Conservation (phyloP, 2,888 invertebrate genomes). For the Sinelater perroti region DNA sequence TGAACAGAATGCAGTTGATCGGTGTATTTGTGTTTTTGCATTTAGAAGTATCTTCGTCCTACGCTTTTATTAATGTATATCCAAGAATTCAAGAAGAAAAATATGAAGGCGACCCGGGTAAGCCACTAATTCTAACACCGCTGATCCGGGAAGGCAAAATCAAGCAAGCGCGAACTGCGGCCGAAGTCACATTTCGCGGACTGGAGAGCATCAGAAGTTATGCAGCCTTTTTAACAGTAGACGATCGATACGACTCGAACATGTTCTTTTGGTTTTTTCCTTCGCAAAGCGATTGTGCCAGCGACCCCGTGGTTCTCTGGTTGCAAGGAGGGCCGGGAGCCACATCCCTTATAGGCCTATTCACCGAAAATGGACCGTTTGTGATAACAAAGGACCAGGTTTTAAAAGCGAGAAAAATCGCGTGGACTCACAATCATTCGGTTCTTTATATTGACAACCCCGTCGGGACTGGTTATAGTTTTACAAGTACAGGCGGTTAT, state of each 20-base stretch:
- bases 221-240: conserved; percentile 84
- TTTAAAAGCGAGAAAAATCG: conserved; percentile 70
- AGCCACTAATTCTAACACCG: conserved; percentile 80
- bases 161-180: conserved; percentile 67
- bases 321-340: conserved; percentile 88
- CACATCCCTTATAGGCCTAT: conserved; percentile 80
- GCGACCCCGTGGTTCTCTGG: conserved; percentile 82
- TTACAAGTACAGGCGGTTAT: conserved; percentile 82
- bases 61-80: conserved; percentile 41
- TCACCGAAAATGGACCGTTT: conserved; percentile 86
- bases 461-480: conserved; percentile 92
- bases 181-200: conserved; percentile 67
- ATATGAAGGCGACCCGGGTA: conserved; percentile 55
- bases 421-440: conserved; percentile 83
- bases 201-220: conserved; percentile 71
- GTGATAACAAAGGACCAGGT: conserved; percentile 62
- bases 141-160: conserved; percentile 76
- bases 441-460: conserved; percentile 93
- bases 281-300: conserved; percentile 63
- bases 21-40: too few relatives aligned
- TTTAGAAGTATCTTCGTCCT: too few relatives aligned
- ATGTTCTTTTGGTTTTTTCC: conserved; percentile 95
- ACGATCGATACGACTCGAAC: conserved; percentile 79
- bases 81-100: conserved; percentile 40
- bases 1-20: too few relatives aligned